Percentiles rank a stretch among this genome's conserved stretches.
phyloP scores from a whole-genome alignment of 1,140 invertebrate genomes.

The Drosophila yakuba region DNA sequence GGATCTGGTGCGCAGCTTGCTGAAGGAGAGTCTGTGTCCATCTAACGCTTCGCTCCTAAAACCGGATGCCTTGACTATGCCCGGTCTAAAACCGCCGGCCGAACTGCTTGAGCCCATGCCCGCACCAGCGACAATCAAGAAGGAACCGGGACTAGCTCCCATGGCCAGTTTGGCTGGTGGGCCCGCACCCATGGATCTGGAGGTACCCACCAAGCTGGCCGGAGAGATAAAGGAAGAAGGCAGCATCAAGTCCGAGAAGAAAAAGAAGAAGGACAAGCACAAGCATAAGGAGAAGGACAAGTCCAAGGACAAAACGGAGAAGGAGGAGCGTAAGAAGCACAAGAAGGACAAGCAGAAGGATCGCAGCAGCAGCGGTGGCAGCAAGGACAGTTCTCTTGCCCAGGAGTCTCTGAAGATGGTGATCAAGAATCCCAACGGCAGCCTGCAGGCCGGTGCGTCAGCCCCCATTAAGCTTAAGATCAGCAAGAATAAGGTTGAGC shows the following conservation, averaged over 20 bases:
- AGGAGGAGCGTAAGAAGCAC: slow-evolving; percentile 87
- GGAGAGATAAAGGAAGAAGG: slow-evolving; percentile 83
- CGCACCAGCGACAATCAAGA: slow-evolving; percentile 44
- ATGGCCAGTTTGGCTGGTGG: slow-evolving; percentile 8
- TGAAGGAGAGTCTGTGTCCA: slow-evolving; percentile 80
- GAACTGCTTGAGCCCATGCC: slow-evolving; percentile 73
- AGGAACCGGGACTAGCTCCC: slow-evolving; percentile 37
- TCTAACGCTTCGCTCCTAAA: slow-evolving; percentile 69
- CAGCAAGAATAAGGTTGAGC: slow-evolving; percentile 86
- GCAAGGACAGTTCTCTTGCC: slow-evolving; percentile 70
- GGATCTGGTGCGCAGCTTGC: slow-evolving; percentile 78
- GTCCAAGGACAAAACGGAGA: slow-evolving; percentile 86
- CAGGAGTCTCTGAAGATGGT: slow-evolving; percentile 66
- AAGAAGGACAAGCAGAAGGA: slow-evolving; percentile 87
- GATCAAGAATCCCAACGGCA: slow-evolving; percentile 67
- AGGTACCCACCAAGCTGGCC: slow-evolving; percentile 50
- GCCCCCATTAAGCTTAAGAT: slow-evolving; percentile 87
- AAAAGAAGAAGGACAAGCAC: slow-evolving; percentile 88
- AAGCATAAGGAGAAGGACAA: slow-evolving; percentile 89
- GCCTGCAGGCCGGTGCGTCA: slow-evolving; percentile 47
- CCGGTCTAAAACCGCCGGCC: slow-evolving; percentile 71
- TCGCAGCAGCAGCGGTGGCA: slow-evolving; percentile 83
- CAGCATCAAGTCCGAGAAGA: slow-evolving; percentile 84
- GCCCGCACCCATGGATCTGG: slow-evolving; percentile 42
- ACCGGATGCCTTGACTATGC: slow-evolving; percentile 68